Conservation (phyloP, 2,888 invertebrate species). For the Macrostomum cliftonense region DNA sequence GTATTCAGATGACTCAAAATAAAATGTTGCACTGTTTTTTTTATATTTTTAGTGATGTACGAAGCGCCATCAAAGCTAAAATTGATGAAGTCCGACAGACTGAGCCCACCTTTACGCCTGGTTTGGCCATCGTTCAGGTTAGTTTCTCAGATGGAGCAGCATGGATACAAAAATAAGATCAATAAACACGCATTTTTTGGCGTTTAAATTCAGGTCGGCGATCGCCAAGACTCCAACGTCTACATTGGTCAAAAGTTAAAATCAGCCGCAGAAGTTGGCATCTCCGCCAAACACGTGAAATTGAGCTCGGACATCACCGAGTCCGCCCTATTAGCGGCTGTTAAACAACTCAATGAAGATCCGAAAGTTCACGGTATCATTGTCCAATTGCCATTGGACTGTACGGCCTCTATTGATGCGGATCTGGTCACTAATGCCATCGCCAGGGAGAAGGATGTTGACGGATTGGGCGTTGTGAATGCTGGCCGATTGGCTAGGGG, state of each 20-base stretch:
- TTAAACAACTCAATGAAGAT: conserved; percentile 61
- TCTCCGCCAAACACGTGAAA: conserved; percentile 57
- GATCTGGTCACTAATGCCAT: conserved; percentile 52
- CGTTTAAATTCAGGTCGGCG: conserved; percentile 54
- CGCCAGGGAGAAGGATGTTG: conserved; percentile 73
- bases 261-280: conserved; percentile 74
- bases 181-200: not conserved
- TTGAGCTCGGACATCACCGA: conserved; percentile 63
- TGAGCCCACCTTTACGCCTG: conserved; percentile 47
- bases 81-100: too few species aligned
- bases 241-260: conserved; percentile 89
- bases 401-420: conserved; percentile 58
- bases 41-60: too few species aligned
- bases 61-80: too few species aligned
- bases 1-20: too few species aligned
- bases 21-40: too few species aligned
- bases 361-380: conserved; percentile 75
- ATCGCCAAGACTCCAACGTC: conserved; percentile 86
- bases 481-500: conserved; percentile 77
- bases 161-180: not conserved
- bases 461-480: conserved; percentile 73
- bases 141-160: not conserved
- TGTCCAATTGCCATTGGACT: conserved; percentile 71
- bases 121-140: conserved; percentile 62
- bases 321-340: conserved; percentile 47